A percentile compares a stretch with the other conserved stretches of the same genome.
Conservation (phyloP, 23 tunicate genomes). For the Styela clava region DNA sequence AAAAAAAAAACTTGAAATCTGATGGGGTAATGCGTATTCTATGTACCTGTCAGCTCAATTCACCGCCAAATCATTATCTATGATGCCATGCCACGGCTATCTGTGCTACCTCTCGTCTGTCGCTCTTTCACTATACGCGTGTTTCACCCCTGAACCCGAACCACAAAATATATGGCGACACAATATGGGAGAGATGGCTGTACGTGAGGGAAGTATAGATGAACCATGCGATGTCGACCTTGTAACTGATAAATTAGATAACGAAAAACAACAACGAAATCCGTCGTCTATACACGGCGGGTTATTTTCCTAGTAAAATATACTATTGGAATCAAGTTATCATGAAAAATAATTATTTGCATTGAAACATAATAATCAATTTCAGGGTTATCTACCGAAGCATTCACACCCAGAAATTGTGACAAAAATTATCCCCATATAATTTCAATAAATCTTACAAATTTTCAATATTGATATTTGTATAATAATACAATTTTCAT, state of each 20-base stretch:
- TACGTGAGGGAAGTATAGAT: neutral
- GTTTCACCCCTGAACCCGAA: neutral
- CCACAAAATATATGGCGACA: neutral
- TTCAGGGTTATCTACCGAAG: too few relatives aligned
- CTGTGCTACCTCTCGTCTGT: neutral
- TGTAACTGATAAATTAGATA: neutral
- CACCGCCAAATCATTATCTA: slow-evolving; percentile 19
- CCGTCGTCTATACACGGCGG: too few relatives aligned
- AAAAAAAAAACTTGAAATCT: neutral
- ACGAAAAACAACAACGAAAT: neutral
- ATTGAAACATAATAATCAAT: too few relatives aligned
- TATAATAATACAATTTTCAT: neutral
- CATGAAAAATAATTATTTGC: too few relatives aligned
- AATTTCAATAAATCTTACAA: too few relatives aligned
- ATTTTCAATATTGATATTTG: neutral
- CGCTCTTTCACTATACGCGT: neutral
- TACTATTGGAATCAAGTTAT: too few relatives aligned
- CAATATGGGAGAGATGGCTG: neutral
- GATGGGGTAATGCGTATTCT: slow-evolving; percentile 23
- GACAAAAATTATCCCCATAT: too few relatives aligned
- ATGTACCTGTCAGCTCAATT: slow-evolving; percentile 35
- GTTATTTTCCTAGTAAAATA: too few relatives aligned
- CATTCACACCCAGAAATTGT: too few relatives aligned
- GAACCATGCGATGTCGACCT: neutral
- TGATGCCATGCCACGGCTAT: neutral